phyloP scores from a whole-genome alignment of 2,113 vertebrate genomes.

The Podilymbus podiceps region DNA sequence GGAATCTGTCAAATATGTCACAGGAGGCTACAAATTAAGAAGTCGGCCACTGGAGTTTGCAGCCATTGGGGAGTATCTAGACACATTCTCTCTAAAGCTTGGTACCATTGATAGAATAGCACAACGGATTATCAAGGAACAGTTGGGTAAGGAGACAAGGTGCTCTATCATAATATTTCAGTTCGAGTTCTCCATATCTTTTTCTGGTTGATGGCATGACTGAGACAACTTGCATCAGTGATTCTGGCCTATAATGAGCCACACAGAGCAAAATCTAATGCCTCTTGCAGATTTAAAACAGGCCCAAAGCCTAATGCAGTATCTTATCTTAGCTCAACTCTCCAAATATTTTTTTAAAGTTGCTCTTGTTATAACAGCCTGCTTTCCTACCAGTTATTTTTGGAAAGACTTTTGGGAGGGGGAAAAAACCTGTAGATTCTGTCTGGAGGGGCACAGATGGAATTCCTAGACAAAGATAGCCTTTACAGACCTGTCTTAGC shows the following conservation, averaged over 20 bases:
- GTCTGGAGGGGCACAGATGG: not conserved
- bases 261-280: not conserved
- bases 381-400: not conserved
- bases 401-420: not conserved
- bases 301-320: not conserved
- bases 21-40: conserved; percentile 92
- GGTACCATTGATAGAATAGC: conserved; percentile 97
- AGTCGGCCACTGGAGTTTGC: conserved; percentile 88
- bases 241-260: not conserved
- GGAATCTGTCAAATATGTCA: conserved; percentile 92
- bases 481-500: not conserved
- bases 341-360: not conserved
- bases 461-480: not conserved
- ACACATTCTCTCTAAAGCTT: conserved; percentile 91
- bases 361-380: not conserved
- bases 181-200: not conserved
- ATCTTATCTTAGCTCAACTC: not conserved
- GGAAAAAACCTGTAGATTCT: not conserved
- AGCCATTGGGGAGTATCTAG: conserved; percentile 91
- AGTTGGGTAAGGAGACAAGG: conserved; percentile 81
- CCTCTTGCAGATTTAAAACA: not conserved
- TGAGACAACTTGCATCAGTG: not conserved
- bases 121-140: conserved; percentile 95
- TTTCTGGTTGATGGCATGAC: not conserved
- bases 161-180: not conserved